Conservation (phyloP, 2,113 vertebrate species). For the Scomber scombrus region DNA sequence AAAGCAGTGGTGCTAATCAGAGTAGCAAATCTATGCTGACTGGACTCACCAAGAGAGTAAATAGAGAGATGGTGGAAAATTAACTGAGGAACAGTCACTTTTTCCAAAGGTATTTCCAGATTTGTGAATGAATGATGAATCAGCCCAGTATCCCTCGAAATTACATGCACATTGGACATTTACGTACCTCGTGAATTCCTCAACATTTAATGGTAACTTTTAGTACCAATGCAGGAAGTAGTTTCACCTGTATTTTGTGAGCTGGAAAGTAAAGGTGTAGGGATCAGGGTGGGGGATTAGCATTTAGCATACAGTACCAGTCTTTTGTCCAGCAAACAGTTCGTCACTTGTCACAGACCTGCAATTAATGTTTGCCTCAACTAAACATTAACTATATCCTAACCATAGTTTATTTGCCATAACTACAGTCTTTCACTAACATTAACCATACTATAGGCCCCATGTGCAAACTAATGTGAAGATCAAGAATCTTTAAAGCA, state of each 20-base stretch:
- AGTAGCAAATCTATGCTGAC: constrained; percentile 43
- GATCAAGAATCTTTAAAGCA: no score
- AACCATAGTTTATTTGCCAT: neutral
- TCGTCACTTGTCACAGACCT: no score
- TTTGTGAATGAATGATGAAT: neutral
- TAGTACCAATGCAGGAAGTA: neutral
- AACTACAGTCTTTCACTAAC: neutral
- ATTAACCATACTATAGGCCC: neutral
- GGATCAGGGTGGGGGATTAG: no score
- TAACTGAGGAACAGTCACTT: neutral
- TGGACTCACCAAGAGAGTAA: constrained; percentile 31
- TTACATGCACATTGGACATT: neutral
- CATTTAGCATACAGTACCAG: no score
- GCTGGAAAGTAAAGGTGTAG: no score
- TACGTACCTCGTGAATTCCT: neutral
- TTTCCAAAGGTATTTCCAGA: neutral
- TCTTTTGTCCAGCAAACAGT: no score
- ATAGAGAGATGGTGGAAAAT: constrained; percentile 1
- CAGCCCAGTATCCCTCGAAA: neutral
- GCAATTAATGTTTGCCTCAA: no score
- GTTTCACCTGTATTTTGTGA: no score
- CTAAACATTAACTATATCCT: neutral
- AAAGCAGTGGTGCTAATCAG: constrained; percentile 64
- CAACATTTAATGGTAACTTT: neutral
- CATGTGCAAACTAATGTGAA: neutral